These are phyloP conservation scores for Henricia sp. DNA, from an alignment of 53 echinoderm and acorn worm species.

Conservation along the genomic window DNA sequence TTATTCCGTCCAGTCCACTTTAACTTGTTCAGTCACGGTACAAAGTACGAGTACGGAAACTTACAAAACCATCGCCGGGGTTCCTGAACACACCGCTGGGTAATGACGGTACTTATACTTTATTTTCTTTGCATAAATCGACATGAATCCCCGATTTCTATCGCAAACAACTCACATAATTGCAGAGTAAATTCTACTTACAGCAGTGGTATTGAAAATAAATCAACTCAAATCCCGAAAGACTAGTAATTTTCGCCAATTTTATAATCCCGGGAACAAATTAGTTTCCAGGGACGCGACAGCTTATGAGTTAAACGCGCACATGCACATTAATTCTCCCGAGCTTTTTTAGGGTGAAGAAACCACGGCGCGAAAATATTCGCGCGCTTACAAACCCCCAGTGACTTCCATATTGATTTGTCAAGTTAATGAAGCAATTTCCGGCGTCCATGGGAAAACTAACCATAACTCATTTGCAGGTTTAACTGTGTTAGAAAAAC, in stretches of 20 bases:
- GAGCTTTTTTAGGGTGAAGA: conserved; percentile 1
- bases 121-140: conserved; percentile 48
- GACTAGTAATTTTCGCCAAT: conserved; percentile 39
- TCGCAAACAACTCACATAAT: conserved; percentile 9
- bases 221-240: not conserved
- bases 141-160: not conserved
- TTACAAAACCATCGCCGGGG: not conserved
- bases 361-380: not conserved
- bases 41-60: conserved; percentile 3
- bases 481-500: conserved; percentile 24
- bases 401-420: conserved; percentile 50
- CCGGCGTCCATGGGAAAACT: conserved; percentile 53
- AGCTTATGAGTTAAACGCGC: conserved; percentile 2
- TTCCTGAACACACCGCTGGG: conserved; percentile 3
- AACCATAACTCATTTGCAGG: conserved; percentile 37
- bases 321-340: conserved; percentile 6
- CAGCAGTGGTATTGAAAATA: not conserved
- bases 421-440: conserved; percentile 59
- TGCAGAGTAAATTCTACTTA: conserved; percentile 17
- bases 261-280: conserved; percentile 43
- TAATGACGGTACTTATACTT: too few species aligned
- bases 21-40: conserved; percentile 13
- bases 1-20: conserved; percentile 9
- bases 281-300: conserved; percentile 37
- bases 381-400: conserved; percentile 9